Percentiles rank a stretch among this genome's conserved stretches.
Evolutionary conservation across 2,888 invertebrate genomes (phyloP).

Genomic region (Halocaridina rubra): DNA sequence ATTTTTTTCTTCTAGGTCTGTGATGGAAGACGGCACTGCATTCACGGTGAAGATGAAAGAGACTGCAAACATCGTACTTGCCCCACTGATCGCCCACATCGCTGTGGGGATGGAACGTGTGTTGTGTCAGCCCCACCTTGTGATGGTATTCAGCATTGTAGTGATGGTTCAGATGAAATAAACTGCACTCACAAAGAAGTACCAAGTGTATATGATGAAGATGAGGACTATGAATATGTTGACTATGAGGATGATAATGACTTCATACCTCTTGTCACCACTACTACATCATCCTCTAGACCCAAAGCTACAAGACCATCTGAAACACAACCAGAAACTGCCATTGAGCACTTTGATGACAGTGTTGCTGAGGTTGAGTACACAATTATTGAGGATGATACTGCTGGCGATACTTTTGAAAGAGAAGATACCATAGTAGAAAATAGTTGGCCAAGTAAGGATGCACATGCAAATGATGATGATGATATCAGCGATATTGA

Average conservation of each 20-base stretch:
- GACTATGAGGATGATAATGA: background rate
- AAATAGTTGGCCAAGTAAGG: background rate
- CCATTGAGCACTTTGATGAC: background rate
- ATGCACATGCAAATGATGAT: background rate
- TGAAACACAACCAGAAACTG: background rate
- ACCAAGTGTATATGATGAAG: background rate
- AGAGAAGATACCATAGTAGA: background rate
- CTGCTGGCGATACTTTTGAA: background rate
- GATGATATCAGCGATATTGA: conserved; percentile 13
- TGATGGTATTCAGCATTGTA: conserved; percentile 72
- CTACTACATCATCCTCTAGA: background rate
- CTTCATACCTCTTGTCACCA: background rate
- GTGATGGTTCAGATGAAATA: conserved; percentile 69
- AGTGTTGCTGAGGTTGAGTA: background rate
- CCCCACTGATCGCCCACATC: conserved; percentile 69
- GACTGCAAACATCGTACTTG: conserved; percentile 68
- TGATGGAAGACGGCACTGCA: conserved; percentile 71
- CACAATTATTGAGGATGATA: background rate
- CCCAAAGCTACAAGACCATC: background rate
- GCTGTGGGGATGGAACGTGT: conserved; percentile 75
- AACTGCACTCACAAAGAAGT: conserved; percentile 18
- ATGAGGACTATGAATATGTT: conserved; percentile 29
- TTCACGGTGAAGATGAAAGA: conserved; percentile 75
- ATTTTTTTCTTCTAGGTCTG: conserved; percentile 51
- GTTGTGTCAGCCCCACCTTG: conserved; percentile 72